phyloP scores from a whole-genome alignment of 2,113 vertebrate species.

The Hipposideros armiger region DNA sequence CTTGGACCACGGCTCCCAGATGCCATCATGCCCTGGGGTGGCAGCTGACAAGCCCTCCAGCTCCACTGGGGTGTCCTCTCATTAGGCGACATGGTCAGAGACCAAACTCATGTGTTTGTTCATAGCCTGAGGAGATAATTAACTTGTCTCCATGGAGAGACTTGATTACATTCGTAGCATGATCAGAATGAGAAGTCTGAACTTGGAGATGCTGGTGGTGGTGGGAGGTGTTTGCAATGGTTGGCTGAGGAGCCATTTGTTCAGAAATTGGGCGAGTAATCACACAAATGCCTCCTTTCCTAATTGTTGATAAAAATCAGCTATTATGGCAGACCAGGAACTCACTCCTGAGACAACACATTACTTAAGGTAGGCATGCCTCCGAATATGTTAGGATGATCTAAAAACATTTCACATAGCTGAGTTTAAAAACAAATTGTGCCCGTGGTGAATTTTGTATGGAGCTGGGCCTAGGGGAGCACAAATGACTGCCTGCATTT shows the following conservation, averaged over 20 bases:
- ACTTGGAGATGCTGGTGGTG: slow-evolving; percentile 82
- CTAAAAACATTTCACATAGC: slow-evolving; percentile 77
- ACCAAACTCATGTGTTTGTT: slow-evolving; percentile 85
- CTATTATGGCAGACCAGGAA: slow-evolving; percentile 71
- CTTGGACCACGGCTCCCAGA: not conserved
- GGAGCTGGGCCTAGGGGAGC: not conserved
- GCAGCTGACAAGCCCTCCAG: slow-evolving; percentile 81
- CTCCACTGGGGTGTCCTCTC: slow-evolving; percentile 83
- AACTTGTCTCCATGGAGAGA: slow-evolving; percentile 88
- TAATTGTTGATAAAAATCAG: slow-evolving; percentile 86
- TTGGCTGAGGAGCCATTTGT: slow-evolving; percentile 85
- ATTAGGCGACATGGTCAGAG: slow-evolving; percentile 88
- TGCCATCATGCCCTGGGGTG: slow-evolving; percentile 71
- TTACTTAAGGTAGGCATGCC: slow-evolving; percentile 80
- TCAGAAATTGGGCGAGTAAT: slow-evolving; percentile 85
- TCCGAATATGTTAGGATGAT: slow-evolving; percentile 77
- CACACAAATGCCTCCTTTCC: slow-evolving; percentile 83
- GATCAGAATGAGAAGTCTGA: slow-evolving; percentile 88
- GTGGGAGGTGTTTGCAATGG: slow-evolving; percentile 82
- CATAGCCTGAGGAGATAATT: slow-evolving; percentile 90
- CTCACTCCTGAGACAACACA: slow-evolving; percentile 65
- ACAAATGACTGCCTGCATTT: slow-evolving; percentile 30
- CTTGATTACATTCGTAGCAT: slow-evolving; percentile 90
- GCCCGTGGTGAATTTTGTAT: slow-evolving; percentile 62
- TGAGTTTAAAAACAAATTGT: slow-evolving; percentile 70